Evolutionary conservation across 2,888 invertebrate genomes (phyloP), one percentile per base, ranked within the genome.

Genomic region (Leptopilina drosophilae): DNA sequence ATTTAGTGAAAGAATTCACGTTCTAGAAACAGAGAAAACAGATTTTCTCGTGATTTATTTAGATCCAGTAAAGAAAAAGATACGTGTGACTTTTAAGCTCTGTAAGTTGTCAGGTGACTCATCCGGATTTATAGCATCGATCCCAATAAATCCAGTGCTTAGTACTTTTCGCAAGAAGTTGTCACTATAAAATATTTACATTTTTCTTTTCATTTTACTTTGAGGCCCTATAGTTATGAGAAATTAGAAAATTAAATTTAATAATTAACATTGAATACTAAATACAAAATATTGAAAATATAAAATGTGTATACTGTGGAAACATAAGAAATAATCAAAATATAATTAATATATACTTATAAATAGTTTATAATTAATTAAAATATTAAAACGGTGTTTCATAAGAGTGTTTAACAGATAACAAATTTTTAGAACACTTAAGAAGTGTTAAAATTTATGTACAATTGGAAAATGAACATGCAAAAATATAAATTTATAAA

Each of bases 61-160:
- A 11, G 26, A 53, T 69, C 8, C 14, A 53, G 26, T 53, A 14
- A 26, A 69, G 53, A 14, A 69, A 42, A 26, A 69, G 49, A 69
- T 69, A 69, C 14, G 20, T 20, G 49, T 20, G 49, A 49, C 53
- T 69, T 69, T 46, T 69, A 69, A 69, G 53, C 26, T 49, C 53
- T 49, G 12, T 46, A 26, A 69, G 53, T 14, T 46, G 49, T 69
- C 49, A 14, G 26, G 69, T 12, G 49, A 69, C 14, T 69, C 69
- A 69, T 69, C 69, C 69, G 69, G 69, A 69, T 69, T 69, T 69
- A 69, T 69, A 20, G 26, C 26, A 69, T 69, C 69, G 69, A 69
- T 69, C 14, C 69, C 6, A 49, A 49, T 69, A 69, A 69, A 69
- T 69, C 69, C 53, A 26, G 69, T 69, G 69, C 69, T 69, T 26